Conservation (phyloP, 2,113 vertebrate species). For the Hystrix brachyura region DNA sequence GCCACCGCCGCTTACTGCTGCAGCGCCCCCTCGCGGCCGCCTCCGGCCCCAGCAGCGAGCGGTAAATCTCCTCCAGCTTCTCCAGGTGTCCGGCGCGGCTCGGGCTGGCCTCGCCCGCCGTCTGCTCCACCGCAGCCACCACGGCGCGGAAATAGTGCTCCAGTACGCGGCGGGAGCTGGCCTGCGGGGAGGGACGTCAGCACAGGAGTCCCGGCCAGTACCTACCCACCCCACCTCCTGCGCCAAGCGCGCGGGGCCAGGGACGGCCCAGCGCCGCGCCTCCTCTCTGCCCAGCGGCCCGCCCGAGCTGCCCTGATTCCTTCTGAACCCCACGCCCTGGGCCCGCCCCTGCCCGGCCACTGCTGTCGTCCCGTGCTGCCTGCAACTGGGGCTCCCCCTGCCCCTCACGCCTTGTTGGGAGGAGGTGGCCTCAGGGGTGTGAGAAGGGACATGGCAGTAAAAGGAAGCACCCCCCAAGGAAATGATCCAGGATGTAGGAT, state of each 20-base stretch:
- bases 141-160: constrained; percentile 93
- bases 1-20: constrained; percentile 44
- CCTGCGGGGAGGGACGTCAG: constrained; percentile 82
- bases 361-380: not conserved
- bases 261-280: fast-evolving
- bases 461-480: not conserved
- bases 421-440: not conserved
- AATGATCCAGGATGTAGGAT: not conserved
- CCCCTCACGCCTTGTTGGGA: not conserved
- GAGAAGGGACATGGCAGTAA: not conserved
- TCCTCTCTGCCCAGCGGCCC: fast-evolving
- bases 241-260: not conserved
- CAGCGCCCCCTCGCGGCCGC: constrained; percentile 80
- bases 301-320: not conserved
- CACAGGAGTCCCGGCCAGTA: not conserved
- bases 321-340: not conserved
- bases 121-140: constrained; percentile 88
- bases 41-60: constrained; percentile 83
- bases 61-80: constrained; percentile 90
- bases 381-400: too few species aligned
- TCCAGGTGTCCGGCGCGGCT: constrained; percentile 80
- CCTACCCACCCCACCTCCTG: not conserved
- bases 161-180: constrained; percentile 82
- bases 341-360: not conserved
- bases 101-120: constrained; percentile 72